A percentile compares a stretch with the other conserved stretches of the same genome.
These are phyloP conservation scores for Brenthis daphne DNA, from an alignment of 2,888 invertebrate genomes.

Conservation along the genomic window DNA sequence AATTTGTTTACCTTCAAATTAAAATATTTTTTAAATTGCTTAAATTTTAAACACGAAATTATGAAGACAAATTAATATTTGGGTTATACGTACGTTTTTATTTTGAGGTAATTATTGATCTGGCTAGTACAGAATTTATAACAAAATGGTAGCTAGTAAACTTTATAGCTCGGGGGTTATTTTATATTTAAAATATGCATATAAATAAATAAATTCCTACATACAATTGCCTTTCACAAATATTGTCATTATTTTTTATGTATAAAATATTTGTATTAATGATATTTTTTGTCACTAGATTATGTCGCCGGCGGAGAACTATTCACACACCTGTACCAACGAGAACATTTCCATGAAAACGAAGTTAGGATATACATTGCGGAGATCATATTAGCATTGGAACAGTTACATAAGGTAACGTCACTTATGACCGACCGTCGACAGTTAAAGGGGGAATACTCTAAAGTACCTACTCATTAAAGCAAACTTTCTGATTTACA, in stretches of 20 bases:
- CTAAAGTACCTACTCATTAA: background rate
- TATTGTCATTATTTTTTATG: background rate
- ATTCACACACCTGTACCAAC: slow-evolving; percentile 97
- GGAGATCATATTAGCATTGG: slow-evolving; percentile 96
- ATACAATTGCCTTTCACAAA: no score
- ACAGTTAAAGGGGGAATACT: background rate
- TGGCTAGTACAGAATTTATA: no score
- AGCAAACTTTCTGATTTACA: background rate
- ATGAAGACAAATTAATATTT: no score
- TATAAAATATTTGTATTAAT: background rate
- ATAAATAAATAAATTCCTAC: no score
- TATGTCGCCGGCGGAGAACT: slow-evolving; percentile 98
- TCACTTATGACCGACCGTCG: background rate
- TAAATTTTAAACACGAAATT: no score
- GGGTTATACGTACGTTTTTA: no score
- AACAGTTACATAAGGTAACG: slow-evolving; percentile 94
- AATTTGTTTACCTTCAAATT: no score
- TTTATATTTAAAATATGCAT: no score
- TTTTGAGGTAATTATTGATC: no score
- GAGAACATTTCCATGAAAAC: slow-evolving; percentile 94
- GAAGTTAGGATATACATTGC: slow-evolving; percentile 97
- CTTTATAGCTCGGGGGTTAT: no score
- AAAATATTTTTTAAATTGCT: no score
- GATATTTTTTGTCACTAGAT: slow-evolving; percentile 82
- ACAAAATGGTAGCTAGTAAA: no score